These are phyloP conservation scores for Anhinga anhinga DNA, from an alignment of 2,113 vertebrate genomes.

Conservation along the genomic window DNA sequence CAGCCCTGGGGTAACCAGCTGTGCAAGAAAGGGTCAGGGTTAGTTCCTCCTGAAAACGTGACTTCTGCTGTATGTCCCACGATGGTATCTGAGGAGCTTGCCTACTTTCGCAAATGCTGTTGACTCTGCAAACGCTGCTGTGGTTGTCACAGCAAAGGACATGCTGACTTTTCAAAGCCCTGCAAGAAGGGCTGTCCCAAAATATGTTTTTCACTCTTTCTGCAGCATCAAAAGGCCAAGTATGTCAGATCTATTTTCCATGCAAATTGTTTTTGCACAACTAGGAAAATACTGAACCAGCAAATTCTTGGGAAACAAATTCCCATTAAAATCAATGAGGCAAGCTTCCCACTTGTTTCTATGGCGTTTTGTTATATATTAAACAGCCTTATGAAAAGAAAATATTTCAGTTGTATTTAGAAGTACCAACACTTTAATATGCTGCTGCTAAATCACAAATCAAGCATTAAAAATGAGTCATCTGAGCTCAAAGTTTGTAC, in stretches of 20 bases:
- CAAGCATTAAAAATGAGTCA: conserved; percentile 15
- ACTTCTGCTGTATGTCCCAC: background rate
- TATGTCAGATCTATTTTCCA: conserved; percentile 27
- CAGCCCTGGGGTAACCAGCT: background rate
- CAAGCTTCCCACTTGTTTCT: conserved; percentile 46
- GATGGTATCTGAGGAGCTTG: background rate
- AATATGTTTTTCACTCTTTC: background rate
- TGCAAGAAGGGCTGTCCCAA: background rate
- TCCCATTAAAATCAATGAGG: conserved; percentile 50
- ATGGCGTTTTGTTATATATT: background rate
- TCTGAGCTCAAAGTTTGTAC: background rate
- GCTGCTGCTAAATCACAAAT: conserved; percentile 27
- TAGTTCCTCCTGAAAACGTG: background rate
- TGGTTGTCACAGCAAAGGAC: background rate
- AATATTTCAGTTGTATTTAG: background rate
- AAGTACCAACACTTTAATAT: background rate
- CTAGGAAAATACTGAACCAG: conserved; percentile 8
- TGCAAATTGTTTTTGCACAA: conserved; percentile 22
- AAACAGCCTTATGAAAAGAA: background rate
- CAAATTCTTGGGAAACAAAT: conserved; percentile 38
- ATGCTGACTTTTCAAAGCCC: background rate
- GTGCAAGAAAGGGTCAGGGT: background rate
- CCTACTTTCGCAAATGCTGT: background rate
- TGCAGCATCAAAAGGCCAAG: conserved; percentile 12
- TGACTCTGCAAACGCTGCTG: background rate